Conservation (phyloP, 2,797 vertebrate species). For the Trachops cirrhosus region DNA sequence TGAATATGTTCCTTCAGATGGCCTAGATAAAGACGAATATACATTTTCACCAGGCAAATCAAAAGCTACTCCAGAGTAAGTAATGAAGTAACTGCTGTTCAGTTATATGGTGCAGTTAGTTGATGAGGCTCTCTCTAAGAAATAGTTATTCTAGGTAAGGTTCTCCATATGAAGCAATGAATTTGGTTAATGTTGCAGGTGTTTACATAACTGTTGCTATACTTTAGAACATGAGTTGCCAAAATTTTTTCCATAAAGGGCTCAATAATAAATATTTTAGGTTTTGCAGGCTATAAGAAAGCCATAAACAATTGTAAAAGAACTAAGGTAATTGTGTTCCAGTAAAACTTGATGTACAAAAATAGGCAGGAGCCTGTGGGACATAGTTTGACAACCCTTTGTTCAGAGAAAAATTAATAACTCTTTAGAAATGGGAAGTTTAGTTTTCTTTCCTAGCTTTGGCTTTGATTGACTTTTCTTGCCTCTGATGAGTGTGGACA, state of each 20-base stretch:
- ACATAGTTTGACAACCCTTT: not conserved
- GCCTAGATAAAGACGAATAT: conserved; percentile 88
- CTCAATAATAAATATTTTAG: not conserved
- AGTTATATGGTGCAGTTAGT: not conserved
- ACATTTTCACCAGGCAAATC: conserved; percentile 87
- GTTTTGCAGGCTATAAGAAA: not conserved
- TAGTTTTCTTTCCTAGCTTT: not conserved
- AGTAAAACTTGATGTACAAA: not conserved
- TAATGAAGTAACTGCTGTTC: conserved; percentile 28
- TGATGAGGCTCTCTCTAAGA: not conserved
- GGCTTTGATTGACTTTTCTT: not conserved
- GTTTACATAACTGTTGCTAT: not conserved
- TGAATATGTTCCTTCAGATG: conserved; percentile 86
- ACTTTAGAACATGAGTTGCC: not conserved
- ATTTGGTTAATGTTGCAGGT: not conserved
- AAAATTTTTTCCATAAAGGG: not conserved
- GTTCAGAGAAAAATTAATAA: not conserved
- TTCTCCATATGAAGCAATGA: not conserved
- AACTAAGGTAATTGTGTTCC: not conserved
- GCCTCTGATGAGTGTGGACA: not conserved
- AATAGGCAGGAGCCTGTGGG: not conserved
- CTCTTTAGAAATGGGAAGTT: not conserved
- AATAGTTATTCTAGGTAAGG: not conserved
- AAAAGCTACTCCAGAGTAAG: conserved; percentile 85
- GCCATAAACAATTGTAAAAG: not conserved